phyloP scores from a whole-genome alignment of 1,140 invertebrate species.

The Dinoponera quadriceps region DNA sequence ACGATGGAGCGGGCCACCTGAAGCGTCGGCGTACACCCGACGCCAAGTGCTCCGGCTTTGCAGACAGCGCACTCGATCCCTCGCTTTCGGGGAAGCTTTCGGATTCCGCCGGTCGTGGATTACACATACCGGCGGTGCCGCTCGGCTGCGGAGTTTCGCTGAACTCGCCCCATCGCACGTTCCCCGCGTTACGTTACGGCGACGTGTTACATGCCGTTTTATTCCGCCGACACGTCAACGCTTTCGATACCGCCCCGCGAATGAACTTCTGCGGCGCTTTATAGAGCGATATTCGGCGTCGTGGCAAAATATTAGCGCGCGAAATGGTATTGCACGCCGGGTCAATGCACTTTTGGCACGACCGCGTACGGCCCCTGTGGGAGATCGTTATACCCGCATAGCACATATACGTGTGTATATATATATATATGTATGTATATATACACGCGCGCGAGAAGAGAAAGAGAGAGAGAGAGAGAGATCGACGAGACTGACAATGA shows the following conservation, averaged over 20 bases:
- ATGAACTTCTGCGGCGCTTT: conserved; percentile 50
- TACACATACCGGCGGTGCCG: not conserved
- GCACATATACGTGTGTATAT: conserved; percentile 1
- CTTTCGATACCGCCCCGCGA: conserved; percentile 35
- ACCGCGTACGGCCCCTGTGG: conserved; percentile 12
- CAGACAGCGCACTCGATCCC: not conserved
- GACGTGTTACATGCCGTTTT: conserved; percentile 17
- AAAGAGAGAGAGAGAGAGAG: not conserved
- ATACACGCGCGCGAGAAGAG: too few species aligned
- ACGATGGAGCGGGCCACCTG: not conserved
- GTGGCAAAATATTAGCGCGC: conserved; percentile 62
- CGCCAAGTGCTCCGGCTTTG: not conserved
- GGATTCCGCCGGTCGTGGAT: not conserved
- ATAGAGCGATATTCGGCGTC: conserved; percentile 31
- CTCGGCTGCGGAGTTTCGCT: not conserved
- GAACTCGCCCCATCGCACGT: not conserved
- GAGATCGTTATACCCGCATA: conserved; percentile 58
- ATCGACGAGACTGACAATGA: conserved; percentile 64
- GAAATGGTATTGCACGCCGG: conserved; percentile 53
- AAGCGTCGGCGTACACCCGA: not conserved
- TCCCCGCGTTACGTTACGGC: not conserved
- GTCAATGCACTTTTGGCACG: conserved; percentile 72
- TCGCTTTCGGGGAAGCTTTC: conserved; percentile 18
- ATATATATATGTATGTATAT: not conserved
- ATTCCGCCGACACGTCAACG: conserved; percentile 21